Percentiles rank a stretch among this genome's conserved stretches.
Conservation (phyloP, 2,113 vertebrate species). For the Turnix velox region DNA sequence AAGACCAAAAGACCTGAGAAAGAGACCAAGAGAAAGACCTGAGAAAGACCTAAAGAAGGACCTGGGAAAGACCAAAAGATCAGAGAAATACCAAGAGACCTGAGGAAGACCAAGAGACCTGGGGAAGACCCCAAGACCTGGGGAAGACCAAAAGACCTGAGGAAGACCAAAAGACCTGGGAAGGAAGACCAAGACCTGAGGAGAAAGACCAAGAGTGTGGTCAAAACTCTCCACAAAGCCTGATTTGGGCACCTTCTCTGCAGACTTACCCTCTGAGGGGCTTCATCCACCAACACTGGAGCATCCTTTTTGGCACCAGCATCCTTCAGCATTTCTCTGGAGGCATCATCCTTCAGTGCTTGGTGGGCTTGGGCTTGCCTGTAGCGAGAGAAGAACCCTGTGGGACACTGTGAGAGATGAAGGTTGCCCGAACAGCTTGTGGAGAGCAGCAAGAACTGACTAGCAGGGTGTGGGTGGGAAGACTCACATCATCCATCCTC, state of each 20-base stretch:
- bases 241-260: fast-evolving
- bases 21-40: too few relatives aligned
- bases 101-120: too few relatives aligned
- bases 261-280: neutral
- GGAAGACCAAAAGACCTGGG: too few relatives aligned
- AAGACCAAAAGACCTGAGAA: too few relatives aligned
- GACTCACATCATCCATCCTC: neutral
- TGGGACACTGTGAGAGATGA: fast-evolving
- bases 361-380: constrained; percentile 34
- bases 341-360: neutral
- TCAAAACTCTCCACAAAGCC: fast-evolving
- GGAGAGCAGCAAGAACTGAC: neutral
- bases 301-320: neutral
- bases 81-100: too few relatives aligned
- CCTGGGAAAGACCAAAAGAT: too few relatives aligned
- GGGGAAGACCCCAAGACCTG: too few relatives aligned
- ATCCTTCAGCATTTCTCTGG: neutral
- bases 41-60: too few relatives aligned
- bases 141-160: too few relatives aligned
- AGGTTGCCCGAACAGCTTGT: neutral
- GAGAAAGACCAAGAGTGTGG: fast-evolving
- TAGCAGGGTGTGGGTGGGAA: neutral
- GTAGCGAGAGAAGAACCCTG: neutral
- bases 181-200: too few relatives aligned
- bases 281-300: neutral